Evolutionary conservation across 2,797 vertebrate genomes (phyloP).

Genomic region (Synaphobranchus kaupii): DNA sequence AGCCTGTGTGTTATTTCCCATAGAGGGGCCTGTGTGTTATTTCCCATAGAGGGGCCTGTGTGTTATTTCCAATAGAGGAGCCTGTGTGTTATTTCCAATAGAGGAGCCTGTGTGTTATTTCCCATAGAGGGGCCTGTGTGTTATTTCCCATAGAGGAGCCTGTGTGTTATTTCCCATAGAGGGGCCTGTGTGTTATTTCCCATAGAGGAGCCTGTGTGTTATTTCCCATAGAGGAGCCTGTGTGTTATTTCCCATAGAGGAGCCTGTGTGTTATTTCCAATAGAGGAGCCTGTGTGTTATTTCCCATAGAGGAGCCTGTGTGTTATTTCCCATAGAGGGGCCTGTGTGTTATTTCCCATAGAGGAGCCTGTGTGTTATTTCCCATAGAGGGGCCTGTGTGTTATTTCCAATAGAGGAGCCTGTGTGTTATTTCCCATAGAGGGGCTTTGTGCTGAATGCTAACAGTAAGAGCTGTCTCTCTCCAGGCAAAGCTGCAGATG

Average conservation of each 20-base stretch:
- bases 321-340: no score
- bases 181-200: not conserved
- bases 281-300: not conserved
- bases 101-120: no score
- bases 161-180: no score
- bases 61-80: no score
- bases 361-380: no score
- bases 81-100: not conserved
- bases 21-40: not conserved
- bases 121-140: no score
- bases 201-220: not conserved
- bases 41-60: not conserved
- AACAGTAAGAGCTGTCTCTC: not conserved
- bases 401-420: not conserved
- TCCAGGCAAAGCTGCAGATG: slow-evolving; percentile 72
- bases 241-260: not conserved
- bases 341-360: not conserved
- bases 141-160: not conserved
- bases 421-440: no score
- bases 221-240: no score
- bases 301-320: not conserved
- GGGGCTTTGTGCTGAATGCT: not conserved
- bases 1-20: no score
- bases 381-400: no score
- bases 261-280: no score